phyloP scores from a whole-genome alignment of 2,888 invertebrate species.

The Thera britannica region DNA sequence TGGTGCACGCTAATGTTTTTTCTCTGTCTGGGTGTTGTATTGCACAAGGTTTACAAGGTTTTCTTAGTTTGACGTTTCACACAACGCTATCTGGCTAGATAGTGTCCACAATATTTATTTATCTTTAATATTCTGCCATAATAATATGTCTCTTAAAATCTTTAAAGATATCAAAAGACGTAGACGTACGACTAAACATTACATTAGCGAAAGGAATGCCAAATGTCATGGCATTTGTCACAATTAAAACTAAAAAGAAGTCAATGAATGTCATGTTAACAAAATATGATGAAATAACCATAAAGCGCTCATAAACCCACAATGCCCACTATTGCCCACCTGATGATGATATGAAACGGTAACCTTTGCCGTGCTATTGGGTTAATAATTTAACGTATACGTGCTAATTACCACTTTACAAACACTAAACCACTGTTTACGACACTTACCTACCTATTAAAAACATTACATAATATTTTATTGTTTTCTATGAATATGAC shows the following conservation, averaged over 20 bases:
- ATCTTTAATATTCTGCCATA: no score
- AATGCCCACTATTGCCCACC: slow-evolving; percentile 22
- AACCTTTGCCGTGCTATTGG: slow-evolving; percentile 49
- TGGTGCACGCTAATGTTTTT: no score
- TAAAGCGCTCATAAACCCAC: slow-evolving; percentile 30
- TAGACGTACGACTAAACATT: background rate
- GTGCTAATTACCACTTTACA: slow-evolving; percentile 51
- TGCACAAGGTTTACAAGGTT: no score
- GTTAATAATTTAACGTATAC: slow-evolving; percentile 52
- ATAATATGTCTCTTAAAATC: no score
- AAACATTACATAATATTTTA: slow-evolving; percentile 35
- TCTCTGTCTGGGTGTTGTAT: no score
- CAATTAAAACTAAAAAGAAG: background rate
- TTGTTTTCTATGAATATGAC: slow-evolving; percentile 23
- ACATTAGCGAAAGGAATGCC: background rate
- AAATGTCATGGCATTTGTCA: background rate
- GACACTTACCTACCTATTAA: slow-evolving; percentile 31
- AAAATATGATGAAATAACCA: slow-evolving; percentile 20
- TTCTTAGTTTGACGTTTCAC: no score
- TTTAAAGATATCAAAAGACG: no score
- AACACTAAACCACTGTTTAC: slow-evolving; percentile 39
- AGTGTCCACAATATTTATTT: no score
- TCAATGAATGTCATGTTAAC: background rate
- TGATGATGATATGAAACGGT: slow-evolving; percentile 41
- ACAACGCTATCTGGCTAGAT: no score